Conservation (phyloP, 2,888 invertebrate species). For the Pogonocherus hispidulus region DNA sequence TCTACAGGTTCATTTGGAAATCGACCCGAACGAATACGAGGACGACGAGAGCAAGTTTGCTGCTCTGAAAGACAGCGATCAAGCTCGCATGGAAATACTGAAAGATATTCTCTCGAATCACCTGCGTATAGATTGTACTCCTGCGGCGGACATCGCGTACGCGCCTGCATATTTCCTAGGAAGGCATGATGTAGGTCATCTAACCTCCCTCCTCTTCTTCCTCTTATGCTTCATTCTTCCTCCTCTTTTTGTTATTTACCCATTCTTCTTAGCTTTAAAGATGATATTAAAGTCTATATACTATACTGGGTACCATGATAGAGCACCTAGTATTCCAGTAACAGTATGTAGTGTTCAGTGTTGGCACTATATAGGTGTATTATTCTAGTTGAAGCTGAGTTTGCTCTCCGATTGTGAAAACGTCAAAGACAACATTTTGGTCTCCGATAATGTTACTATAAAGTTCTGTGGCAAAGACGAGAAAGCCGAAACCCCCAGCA, state of each 20-base stretch:
- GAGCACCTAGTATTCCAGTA: too few species aligned
- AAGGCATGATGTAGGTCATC: conserved; percentile 83
- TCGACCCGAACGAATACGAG: conserved; percentile 79
- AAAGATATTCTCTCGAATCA: conserved; percentile 81
- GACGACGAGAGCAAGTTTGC: conserved; percentile 74
- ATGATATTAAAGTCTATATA: too few species aligned
- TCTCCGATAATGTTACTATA: conserved; percentile 74
- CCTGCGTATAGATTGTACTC: conserved; percentile 76
- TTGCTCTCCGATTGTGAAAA: conserved; percentile 73
- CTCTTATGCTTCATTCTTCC: too few species aligned
- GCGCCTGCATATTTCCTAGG: conserved; percentile 84
- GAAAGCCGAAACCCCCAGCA: conserved; percentile 71
- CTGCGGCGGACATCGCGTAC: conserved; percentile 65
- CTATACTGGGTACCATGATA: too few species aligned
- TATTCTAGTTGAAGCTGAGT: conserved; percentile 78
- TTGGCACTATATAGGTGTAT: too few species aligned
- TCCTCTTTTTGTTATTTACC: too few species aligned
- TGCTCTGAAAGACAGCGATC: conserved; percentile 75
- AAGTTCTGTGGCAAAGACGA: conserved; percentile 82
- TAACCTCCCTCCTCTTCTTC: too few species aligned
- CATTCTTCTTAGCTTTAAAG: too few species aligned
- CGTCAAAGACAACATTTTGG: conserved; percentile 69
- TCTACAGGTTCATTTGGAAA: conserved; percentile 90
- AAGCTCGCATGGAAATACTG: conserved; percentile 83
- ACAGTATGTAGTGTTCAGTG: too few species aligned